Evolutionary conservation across 2,888 invertebrate genomes (phyloP).

Genomic region (Plutella xylostella): DNA sequence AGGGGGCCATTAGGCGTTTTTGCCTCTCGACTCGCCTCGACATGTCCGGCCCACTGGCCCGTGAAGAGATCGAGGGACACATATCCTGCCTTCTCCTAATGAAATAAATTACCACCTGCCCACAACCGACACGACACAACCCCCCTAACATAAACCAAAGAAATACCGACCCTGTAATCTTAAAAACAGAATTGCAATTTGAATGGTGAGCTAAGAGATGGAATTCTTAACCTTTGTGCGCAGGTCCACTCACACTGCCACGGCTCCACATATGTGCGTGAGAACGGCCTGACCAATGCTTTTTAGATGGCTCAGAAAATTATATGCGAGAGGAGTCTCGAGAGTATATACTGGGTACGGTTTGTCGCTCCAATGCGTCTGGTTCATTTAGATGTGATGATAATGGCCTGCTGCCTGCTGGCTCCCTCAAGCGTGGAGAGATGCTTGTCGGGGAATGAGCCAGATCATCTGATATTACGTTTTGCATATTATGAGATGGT

Average conservation of each 20-base stretch:
- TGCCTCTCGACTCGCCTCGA: constrained; percentile 45
- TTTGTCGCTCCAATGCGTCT: constrained; percentile 32
- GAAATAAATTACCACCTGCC: constrained; percentile 52
- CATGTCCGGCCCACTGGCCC: constrained; percentile 51
- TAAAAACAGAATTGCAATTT: neutral
- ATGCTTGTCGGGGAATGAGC: constrained; percentile 12
- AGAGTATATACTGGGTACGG: constrained; percentile 24
- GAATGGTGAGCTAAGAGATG: neutral
- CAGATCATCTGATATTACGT: constrained; percentile 4
- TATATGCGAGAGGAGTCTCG: constrained; percentile 6
- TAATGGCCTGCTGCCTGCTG: neutral
- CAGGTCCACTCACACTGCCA: neutral
- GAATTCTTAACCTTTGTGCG: constrained; percentile 1
- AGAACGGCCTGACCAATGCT: neutral
- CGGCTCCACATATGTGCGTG: neutral
- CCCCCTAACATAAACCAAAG: neutral
- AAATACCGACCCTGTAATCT: neutral
- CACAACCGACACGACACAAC: constrained; percentile 24
- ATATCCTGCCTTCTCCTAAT: constrained; percentile 66
- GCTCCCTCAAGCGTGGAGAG: constrained; percentile 10
- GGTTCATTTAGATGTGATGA: constrained; percentile 32
- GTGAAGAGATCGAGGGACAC: constrained; percentile 64
- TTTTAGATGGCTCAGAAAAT: constrained; percentile 17
- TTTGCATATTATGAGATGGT: neutral
- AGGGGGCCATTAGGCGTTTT: constrained; percentile 38